Percentiles rank a stretch among this genome's conserved stretches.
These are phyloP conservation scores for Aplochiton taeniatus DNA, from an alignment of 2,797 vertebrate genomes.

Conservation along the genomic window DNA sequence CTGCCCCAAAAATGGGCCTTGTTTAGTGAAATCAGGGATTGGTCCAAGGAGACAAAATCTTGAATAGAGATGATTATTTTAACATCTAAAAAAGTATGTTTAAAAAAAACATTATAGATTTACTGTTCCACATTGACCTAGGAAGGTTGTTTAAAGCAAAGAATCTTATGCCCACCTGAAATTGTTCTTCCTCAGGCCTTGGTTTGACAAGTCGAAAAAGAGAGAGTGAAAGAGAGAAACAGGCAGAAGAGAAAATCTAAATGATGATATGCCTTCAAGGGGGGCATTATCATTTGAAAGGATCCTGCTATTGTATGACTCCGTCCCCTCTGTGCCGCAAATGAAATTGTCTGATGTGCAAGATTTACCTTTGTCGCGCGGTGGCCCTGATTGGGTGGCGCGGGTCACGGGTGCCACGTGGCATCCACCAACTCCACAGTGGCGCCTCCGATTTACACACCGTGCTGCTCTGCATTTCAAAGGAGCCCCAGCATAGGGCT, in stretches of 20 bases:
- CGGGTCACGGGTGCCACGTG: constrained; percentile 78
- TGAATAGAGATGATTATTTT: constrained; percentile 25
- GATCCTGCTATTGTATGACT: constrained; percentile 75
- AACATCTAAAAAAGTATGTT: too few relatives aligned
- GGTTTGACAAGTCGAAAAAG: constrained; percentile 18
- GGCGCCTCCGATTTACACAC: constrained; percentile 80
- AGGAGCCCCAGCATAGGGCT: constrained; percentile 72
- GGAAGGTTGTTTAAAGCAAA: background rate
- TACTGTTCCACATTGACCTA: too few relatives aligned
- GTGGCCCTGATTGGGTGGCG: constrained; percentile 73
- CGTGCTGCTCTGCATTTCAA: constrained; percentile 85
- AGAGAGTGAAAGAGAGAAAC: constrained; percentile 13
- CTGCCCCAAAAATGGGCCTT: background rate
- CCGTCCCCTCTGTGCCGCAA: constrained; percentile 81
- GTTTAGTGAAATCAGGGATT: constrained; percentile 36
- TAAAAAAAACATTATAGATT: too few relatives aligned
- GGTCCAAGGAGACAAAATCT: constrained; percentile 26
- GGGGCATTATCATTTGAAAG: constrained; percentile 83
- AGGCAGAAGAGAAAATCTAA: constrained; percentile 48
- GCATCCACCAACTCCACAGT: constrained; percentile 79
- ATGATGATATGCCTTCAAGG: constrained; percentile 61
- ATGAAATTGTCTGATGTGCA: constrained; percentile 86
- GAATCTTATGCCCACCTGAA: background rate
- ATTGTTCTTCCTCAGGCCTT: constrained; percentile 23
- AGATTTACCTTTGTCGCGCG: constrained; percentile 82